A percentile compares a stretch with the other conserved stretches of the same genome.
These are phyloP conservation scores for Garra rufa DNA, from an alignment of 2,113 vertebrate genomes.

Conservation along the genomic window DNA sequence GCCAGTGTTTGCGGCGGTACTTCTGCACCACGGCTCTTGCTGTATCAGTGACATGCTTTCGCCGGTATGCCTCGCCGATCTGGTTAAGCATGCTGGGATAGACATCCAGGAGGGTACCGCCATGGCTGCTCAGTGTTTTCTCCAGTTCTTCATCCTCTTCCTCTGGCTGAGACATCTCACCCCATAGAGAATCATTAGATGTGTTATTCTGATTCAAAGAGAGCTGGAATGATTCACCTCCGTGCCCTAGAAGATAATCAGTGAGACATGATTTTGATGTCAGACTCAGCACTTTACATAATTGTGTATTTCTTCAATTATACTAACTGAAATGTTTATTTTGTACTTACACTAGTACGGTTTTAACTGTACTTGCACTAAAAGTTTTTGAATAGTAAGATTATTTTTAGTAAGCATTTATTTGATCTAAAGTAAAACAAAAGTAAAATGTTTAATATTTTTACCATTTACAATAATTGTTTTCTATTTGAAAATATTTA, in stretches of 20 bases:
- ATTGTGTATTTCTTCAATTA: no score
- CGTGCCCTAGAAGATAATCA: constrained; percentile 48
- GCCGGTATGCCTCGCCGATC: constrained; percentile 60
- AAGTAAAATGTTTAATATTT: no score
- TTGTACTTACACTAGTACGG: no score
- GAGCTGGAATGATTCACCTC: constrained; percentile 29
- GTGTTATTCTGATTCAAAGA: constrained; percentile 41
- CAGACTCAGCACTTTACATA: background rate
- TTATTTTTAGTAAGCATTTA: no score
- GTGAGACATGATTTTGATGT: background rate
- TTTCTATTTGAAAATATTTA: no score
- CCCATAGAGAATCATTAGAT: constrained; percentile 39
- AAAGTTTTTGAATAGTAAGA: no score
- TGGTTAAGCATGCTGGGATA: constrained; percentile 74
- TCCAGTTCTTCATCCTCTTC: constrained; percentile 71
- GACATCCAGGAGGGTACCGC: constrained; percentile 65
- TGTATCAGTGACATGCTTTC: constrained; percentile 56
- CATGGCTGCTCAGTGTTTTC: constrained; percentile 64
- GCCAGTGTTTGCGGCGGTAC: constrained; percentile 66
- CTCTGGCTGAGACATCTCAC: constrained; percentile 55
- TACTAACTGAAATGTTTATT: no score
- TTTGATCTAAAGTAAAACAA: no score
- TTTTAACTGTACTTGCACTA: no score
- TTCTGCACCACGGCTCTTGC: constrained; percentile 66
- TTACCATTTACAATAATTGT: no score